Evolutionary conservation across 2,797 vertebrate species (phyloP), one percentile per base, ranked within the genome.

Genomic region (Crypturellus tataupa): DNA sequence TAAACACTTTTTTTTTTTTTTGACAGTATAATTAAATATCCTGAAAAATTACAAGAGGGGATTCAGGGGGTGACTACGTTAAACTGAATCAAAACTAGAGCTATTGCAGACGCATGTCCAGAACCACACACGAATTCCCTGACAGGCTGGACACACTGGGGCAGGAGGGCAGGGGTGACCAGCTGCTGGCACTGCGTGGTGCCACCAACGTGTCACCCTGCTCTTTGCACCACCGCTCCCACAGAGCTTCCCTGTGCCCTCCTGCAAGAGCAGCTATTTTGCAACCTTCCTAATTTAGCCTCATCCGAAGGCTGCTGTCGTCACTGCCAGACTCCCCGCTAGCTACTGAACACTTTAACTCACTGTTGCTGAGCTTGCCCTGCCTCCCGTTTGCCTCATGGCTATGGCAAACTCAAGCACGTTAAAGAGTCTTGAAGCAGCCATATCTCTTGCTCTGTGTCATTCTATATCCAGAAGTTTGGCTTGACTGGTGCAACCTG

Each of bases 41-140:
- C 20, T 56, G 8, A 0, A 29, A 58, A 71, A 33, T 1, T 5
- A 64, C 76, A 59, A 21, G 23, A 33, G 24, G 20, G n/a, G 49
- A 2, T 15, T 59, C 12, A 58, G 33, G 42, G 51, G 11, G 6
- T 10, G 42, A 77, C 10, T 49, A 51, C 1, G 6, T 55, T 10
- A 55, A 51, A 20, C 16, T 37, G 35, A 67, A 29, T 0, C 87
- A 64, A 76, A 79, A 83, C 13, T 39, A 69, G 64, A 72, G 24
- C 64, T 71, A 12, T 9, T 75, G 58, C 63, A 58, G 2, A 53
- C 2, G 20, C 18, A 49, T 20, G 64, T 2, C 27, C 46, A 68
- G 31, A 35, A 10, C 15, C 56, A 9, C 37, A 9, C 0, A 0
- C 12, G n/a, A 29, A 11, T 0, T 27, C 17, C 2, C 4, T 1